Percentiles rank a stretch among this genome's conserved stretches.
Evolutionary conservation across 2,113 vertebrate species (phyloP).

Genomic region (Microtus montanus): DNA sequence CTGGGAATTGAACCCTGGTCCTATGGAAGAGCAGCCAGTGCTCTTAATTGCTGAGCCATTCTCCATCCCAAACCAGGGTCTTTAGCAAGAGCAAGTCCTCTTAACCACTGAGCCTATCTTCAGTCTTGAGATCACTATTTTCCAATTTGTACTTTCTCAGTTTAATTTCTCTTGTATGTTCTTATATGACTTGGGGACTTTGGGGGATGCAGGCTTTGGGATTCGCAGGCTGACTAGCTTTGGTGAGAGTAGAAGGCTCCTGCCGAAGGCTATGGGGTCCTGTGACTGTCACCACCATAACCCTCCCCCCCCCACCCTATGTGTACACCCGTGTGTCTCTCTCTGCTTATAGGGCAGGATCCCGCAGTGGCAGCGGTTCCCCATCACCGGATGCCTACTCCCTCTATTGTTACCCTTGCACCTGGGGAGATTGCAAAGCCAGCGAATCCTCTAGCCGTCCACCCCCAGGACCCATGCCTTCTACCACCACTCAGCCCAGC

Average conservation of each 20-base stretch:
- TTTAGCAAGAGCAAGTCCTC: background rate
- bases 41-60: too few relatives aligned
- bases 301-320: background rate
- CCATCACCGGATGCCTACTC: slow-evolving; percentile 93
- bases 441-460: slow-evolving; percentile 85
- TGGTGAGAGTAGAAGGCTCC: background rate
- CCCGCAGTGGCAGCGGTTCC: slow-evolving; percentile 88
- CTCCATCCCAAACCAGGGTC: too few relatives aligned
- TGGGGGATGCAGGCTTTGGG: background rate
- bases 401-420: slow-evolving; percentile 96
- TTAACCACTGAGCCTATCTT: background rate
- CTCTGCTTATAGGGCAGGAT: slow-evolving; percentile 79
- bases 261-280: background rate
- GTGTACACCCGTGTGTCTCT: background rate
- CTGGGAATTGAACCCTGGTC: background rate
- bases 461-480: slow-evolving; percentile 71
- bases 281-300: accelerated
- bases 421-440: slow-evolving; percentile 94
- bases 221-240: accelerated
- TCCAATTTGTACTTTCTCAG: background rate
- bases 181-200: background rate
- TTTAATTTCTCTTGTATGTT: background rate
- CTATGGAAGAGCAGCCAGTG: too few relatives aligned
- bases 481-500: slow-evolving; percentile 84
- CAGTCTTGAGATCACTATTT: background rate